Conservation (phyloP, 2,113 vertebrate species). For the Mola mola region DNA sequence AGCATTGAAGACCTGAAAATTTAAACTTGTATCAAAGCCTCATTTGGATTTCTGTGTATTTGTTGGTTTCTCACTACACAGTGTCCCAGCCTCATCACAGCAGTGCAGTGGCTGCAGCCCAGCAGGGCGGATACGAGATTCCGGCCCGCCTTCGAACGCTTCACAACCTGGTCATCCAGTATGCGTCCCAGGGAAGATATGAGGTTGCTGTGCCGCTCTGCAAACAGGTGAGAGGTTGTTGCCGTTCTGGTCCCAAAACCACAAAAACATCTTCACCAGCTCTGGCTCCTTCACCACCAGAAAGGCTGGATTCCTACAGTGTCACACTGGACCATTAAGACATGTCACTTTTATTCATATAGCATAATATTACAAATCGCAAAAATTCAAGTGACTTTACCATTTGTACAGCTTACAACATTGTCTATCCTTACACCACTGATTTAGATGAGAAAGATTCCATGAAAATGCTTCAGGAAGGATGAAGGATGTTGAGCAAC, state of each 20-base stretch:
- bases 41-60: not conserved
- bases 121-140: constrained; percentile 90
- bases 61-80: constrained; percentile 11
- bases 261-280: not conserved
- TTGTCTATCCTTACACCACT: too few species aligned
- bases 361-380: too few species aligned
- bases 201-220: constrained; percentile 91
- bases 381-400: not conserved
- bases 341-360: too few species aligned
- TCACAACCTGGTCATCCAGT: constrained; percentile 93
- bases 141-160: constrained; percentile 87
- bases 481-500: too few species aligned
- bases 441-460: too few species aligned
- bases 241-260: not conserved
- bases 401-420: not conserved
- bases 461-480: too few species aligned
- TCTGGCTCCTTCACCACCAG: not conserved
- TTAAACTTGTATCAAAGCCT: not conserved
- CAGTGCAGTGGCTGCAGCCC: constrained; percentile 77
- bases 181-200: constrained; percentile 88
- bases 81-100: constrained; percentile 70
- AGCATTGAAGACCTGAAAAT: not conserved
- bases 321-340: not conserved
- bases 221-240: constrained; percentile 75
- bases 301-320: not conserved